Conservation (phyloP, 35 echinoderm and acorn worm species). For the Ptychodera flava region DNA sequence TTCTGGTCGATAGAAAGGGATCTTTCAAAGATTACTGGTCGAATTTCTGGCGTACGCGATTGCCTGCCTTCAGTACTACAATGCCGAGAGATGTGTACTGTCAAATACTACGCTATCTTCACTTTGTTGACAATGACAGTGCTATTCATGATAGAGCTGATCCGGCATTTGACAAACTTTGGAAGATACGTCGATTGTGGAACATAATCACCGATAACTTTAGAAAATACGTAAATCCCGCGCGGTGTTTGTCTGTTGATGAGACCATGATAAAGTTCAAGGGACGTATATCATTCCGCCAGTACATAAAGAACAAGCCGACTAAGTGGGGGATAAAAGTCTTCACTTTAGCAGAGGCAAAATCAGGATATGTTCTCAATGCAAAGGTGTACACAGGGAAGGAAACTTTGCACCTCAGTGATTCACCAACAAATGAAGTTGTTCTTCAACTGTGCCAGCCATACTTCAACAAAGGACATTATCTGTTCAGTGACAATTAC, state of each 20-base stretch:
- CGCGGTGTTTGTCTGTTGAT: not conserved
- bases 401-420: not conserved
- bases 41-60: too few species aligned
- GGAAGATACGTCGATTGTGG: too few species aligned
- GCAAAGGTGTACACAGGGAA: not conserved
- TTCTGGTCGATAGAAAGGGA: too few species aligned
- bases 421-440: not conserved
- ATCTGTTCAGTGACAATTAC: not conserved
- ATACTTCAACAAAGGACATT: not conserved
- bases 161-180: too few species aligned
- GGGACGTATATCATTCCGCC: not conserved
- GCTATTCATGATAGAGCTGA: too few species aligned
- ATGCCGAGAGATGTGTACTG: too few species aligned
- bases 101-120: too few species aligned
- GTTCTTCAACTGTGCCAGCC: not conserved
- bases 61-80: too few species aligned
- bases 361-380: not conserved
- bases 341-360: not conserved
- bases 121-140: too few species aligned
- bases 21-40: too few species aligned
- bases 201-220: too few species aligned
- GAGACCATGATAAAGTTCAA: not conserved
- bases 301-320: not conserved
- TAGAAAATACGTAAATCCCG: not conserved
- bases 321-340: not conserved